Evolutionary conservation across 2,888 invertebrate species (phyloP), one percentile per base, ranked within the genome.

Genomic region (Drosophila diplacantha): DNA sequence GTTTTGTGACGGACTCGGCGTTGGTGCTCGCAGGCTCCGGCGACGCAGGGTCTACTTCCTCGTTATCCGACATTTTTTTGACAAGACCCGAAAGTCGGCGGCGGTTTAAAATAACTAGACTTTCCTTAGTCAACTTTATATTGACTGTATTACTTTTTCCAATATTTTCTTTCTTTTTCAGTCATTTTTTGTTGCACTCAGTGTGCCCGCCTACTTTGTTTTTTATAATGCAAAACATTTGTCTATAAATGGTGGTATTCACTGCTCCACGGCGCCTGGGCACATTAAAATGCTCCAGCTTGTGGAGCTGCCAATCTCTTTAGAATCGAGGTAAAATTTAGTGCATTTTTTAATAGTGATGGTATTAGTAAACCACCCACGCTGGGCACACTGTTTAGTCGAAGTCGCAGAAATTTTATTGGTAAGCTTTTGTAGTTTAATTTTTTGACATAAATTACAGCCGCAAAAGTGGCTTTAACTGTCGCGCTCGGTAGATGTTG

Each of bases 361-460:
- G 22, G 22, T 5, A 22, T 26, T 43, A 18, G 16, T 12, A 8
- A 8, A 18, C 18, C 7, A 44, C 8, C 44, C 18, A 29, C 26
- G 12, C 29, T 29, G 44, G 44, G 18, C 44, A 44, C 18, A 44
- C 29, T 44, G 29, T 49, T 57, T 49, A 39, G 35, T 58, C 66
- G 61, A 35, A 73, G 71, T 73, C 69, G 71, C 75, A 64, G 79
- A 72, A 69, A 75, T 58, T 75, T 75, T 61, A 55, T 79, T 75
- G 75, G 75, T 75, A 76, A 75, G 75, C 74, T 76, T 72, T 72
- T 35, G 31, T 37, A 68, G 62, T 57, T 54, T 44, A 53, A 68
- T 60, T 64, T 8, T 5, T 14, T 31, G 29, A 31, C 29, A 14
- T 54, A 31, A 39, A 1, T 31, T 41, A 32, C 44, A 41, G 46